Evolutionary conservation across 64 coral and sea anemone genomes (phyloP), one percentile per base, ranked within the genome.

Genomic region (Pocillopora damicornis): DNA sequence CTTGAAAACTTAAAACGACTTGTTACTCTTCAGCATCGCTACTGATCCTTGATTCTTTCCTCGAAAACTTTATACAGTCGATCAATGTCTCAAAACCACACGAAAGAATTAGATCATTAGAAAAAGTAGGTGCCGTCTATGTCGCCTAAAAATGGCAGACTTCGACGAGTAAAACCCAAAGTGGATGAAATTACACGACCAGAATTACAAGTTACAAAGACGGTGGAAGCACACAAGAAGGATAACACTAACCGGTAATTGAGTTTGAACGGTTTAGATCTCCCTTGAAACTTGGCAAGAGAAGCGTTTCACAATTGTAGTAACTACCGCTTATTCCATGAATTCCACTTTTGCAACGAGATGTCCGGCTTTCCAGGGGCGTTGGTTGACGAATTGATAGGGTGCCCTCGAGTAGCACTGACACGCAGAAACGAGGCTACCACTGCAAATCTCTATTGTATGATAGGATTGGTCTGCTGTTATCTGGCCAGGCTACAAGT

Each of bases 361-460:
- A 83, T 87, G 88, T 97, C 91, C 88, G 88, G 91, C 89, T 75
- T 90, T 97, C 76, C 83, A 97, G 94, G 94, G 94, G 94, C 94
- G 94, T 97, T 97, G 94, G 94, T 97, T 97, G 69, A 66, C 84
- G 73, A 88, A 82, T 93, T 95, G 73, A 90, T 74, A 75, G 93
- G 93, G 93, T 87, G 90, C 35, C 91, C 90, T 88, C 75, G 86
- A 90, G 91, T 56, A 75, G 79, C 74, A 64, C 60, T 57, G 57
- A 74, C 23, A 18, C 91, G 83, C 76, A 73, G 79, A 79, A 82
- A 88, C 74, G 86, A 90, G 86, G 83, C 78, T 77, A 15, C 0
- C 11, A 17, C 4, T 1, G 15, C 6, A 16, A 66, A 93, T 38
- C 78, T 93, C 38, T 93, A 85, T 76, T 20, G 22, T 26, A 12